Conservation (phyloP, 2,113 vertebrate genomes). For the Paralichthys olivaceus region DNA sequence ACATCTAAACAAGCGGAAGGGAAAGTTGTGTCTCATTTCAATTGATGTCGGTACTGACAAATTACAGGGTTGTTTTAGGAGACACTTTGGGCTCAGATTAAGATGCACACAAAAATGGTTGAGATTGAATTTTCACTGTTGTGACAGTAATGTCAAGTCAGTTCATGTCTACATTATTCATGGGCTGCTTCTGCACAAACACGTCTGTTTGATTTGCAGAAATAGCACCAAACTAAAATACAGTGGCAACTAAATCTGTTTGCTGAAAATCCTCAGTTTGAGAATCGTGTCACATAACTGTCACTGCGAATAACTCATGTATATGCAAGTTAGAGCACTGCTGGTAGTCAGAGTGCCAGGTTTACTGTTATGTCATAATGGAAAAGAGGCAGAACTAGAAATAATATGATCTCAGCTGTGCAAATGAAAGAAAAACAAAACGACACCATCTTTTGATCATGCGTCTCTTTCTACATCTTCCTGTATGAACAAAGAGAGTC, state of each 20-base stretch:
- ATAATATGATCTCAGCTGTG: background rate
- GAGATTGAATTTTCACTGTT: background rate
- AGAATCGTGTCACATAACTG: background rate
- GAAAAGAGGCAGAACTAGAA: background rate
- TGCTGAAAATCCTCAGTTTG: background rate
- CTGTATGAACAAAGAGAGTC: background rate
- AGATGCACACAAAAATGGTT: background rate
- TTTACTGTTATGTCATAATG: background rate
- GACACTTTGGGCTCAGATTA: background rate
- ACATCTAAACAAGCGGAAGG: background rate
- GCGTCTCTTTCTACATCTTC: background rate
- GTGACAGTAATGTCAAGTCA: constrained; percentile 16
- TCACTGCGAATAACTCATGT: background rate
- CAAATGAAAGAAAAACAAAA: background rate
- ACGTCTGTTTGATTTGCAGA: constrained; percentile 24
- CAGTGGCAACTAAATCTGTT: constrained; percentile 8
- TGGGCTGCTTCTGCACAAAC: constrained; percentile 4
- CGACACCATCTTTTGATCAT: too few relatives aligned
- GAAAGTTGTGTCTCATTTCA: background rate
- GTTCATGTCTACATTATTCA: constrained; percentile 33
- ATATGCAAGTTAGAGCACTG: background rate
- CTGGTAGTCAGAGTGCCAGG: background rate
- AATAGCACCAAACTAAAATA: constrained; percentile 11
- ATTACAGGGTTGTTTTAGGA: too few relatives aligned
- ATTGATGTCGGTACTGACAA: background rate